Conservation (phyloP, 2,797 vertebrate genomes). For the Zenarchopterus dispar region DNA sequence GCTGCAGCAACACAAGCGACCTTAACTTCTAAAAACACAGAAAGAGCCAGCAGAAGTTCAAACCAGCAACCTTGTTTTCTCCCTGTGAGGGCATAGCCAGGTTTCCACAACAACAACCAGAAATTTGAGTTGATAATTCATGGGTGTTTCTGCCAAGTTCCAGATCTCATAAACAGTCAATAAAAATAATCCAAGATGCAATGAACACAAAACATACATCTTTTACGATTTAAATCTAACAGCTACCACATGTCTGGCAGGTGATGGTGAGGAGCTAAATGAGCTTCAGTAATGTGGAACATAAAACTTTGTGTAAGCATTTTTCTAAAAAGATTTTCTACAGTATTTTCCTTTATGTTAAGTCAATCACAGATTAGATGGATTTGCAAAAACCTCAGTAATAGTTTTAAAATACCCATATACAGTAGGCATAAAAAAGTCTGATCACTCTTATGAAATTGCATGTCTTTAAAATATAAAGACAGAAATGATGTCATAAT, state of each 20-base stretch:
- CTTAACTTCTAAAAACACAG: neutral
- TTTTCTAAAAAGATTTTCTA: neutral
- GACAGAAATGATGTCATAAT: too few species aligned
- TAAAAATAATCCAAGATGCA: neutral
- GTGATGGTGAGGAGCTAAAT: neutral
- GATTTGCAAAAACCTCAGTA: too few species aligned
- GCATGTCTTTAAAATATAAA: too few species aligned
- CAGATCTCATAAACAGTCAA: neutral
- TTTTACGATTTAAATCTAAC: conserved; percentile 12
- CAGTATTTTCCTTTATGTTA: too few species aligned
- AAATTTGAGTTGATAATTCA: neutral
- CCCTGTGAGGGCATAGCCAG: neutral
- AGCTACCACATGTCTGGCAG: neutral
- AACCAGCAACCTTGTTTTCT: too few species aligned
- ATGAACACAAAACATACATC: conserved; percentile 3
- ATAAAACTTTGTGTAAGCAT: neutral
- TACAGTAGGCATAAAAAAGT: too few species aligned
- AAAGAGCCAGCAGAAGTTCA: too few species aligned
- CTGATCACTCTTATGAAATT: too few species aligned
- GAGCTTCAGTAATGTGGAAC: neutral
- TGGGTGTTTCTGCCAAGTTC: conserved; percentile 1
- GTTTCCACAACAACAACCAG: conserved; percentile 9
- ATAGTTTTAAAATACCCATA: too few species aligned
- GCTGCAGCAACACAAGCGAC: conserved; percentile 3
- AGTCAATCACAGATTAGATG: too few species aligned